Evolutionary conservation across 2,888 invertebrate species (phyloP), one percentile per base, ranked within the genome.

Genomic region (Urechis unicinctus): DNA sequence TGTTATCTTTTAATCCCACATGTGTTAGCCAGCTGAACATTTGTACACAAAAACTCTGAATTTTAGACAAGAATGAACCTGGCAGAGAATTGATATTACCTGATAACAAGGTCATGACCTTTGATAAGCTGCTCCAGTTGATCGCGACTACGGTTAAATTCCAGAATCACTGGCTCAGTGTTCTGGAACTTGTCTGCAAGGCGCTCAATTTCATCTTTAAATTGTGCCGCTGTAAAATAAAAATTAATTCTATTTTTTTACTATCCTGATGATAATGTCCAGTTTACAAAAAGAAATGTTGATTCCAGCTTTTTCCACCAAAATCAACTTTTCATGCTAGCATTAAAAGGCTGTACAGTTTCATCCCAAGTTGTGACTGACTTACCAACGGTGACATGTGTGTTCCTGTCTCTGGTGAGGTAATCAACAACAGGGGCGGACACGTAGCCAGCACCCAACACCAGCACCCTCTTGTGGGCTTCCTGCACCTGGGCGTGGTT

Each of bases 381-480:
- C 78, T 67, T 75, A 84, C 90, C 90, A 2, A 96, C 84, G 5
- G 88, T 89, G 30, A 96, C 85, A n/a, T 85, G 84, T 25, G 93
- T 82, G 60, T 86, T 85, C 62, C 85, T 83, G 70, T 93, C 89
- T 51, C 91, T 83, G 55, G 89, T 84, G 29, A 98, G 82, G 80
- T 96, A 98, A 75, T 98, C 96, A 0, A 98, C 89, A 1, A 96
- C 83, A 0, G 98, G 98, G 0, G 89, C 88, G 0, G 93, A 88
- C 0, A 98, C 97, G 72, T 90, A 86, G 0, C 98, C 98, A 41
- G 97, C 94, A 0, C 98, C 98, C 13, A 99, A 82, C 2, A 98
- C 88, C 9, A 97, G 83, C 0, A 95, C 67, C 13, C 64, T 66
- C 5, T 55, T 53, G 29, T 67, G 66, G 17, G 77, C 77, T 43